These are phyloP conservation scores for Drosophila mettleri DNA, from an alignment of 2,888 invertebrate genomes.

Conservation along the genomic window DNA sequence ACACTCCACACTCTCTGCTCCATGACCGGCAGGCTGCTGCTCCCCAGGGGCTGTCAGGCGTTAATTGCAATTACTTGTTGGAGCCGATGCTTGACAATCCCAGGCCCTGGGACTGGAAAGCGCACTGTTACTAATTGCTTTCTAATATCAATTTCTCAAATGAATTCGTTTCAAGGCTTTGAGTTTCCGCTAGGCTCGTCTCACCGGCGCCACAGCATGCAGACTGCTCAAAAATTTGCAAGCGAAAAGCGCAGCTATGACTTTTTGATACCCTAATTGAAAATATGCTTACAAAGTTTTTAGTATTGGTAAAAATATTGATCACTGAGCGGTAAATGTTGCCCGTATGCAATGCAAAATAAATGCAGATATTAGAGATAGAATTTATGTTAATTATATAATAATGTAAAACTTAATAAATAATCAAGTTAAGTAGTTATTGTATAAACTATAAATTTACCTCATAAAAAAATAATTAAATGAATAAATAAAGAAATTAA, in stretches of 20 bases:
- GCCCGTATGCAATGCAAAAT: too few species aligned
- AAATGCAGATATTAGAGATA: too few species aligned
- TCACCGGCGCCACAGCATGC: slow-evolving; percentile 17
- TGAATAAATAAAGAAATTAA: too few species aligned
- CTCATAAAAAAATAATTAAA: too few species aligned
- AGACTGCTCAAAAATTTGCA: slow-evolving; percentile 22
- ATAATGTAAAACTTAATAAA: too few species aligned
- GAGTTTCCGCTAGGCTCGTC: slow-evolving; percentile 37
- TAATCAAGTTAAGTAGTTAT: too few species aligned
- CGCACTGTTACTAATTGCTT: slow-evolving; percentile 63
- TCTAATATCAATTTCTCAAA: slow-evolving; percentile 74
- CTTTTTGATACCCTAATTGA: neutral
- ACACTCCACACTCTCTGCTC: neutral
- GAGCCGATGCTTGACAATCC: slow-evolving; percentile 10
- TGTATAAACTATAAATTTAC: too few species aligned
- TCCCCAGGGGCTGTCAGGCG: slow-evolving; percentile 34
- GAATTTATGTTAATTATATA: too few species aligned
- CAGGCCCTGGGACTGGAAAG: slow-evolving; percentile 16
- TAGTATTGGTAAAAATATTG: too few species aligned
- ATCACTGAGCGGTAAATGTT: too few species aligned
- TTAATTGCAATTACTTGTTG: slow-evolving; percentile 57
- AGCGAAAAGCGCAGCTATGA: neutral
- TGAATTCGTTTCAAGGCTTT: slow-evolving; percentile 61
- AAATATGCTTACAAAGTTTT: neutral
- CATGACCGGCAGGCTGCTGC: neutral